These are phyloP conservation scores for Octodonta nipae DNA, from an alignment of 2,888 invertebrate genomes.

Conservation along the genomic window DNA sequence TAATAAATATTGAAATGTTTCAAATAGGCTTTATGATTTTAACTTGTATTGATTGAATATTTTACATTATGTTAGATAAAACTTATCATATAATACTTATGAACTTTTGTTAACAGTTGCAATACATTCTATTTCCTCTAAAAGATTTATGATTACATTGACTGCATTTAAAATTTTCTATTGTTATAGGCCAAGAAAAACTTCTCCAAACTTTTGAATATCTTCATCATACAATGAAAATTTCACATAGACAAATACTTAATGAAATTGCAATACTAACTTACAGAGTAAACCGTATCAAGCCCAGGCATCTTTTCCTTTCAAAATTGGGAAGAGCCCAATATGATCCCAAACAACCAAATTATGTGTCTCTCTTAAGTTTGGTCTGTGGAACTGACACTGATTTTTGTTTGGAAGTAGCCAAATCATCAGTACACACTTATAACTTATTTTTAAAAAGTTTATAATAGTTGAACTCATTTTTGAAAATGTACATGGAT, in stretches of 20 bases:
- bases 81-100: too few species aligned
- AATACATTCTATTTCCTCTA: too few species aligned
- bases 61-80: too few species aligned
- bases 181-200: conserved; percentile 48
- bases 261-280: conserved; percentile 54
- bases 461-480: too few species aligned
- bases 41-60: too few species aligned
- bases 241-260: conserved; percentile 56
- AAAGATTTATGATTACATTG: too few species aligned
- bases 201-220: conserved; percentile 63
- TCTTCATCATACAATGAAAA: conserved; percentile 64
- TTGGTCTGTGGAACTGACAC: conserved; percentile 58
- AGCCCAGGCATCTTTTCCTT: conserved; percentile 70
- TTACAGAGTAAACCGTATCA: conserved; percentile 51
- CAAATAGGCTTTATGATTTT: too few species aligned
- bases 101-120: too few species aligned
- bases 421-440: conserved; percentile 60
- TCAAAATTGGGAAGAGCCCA: conserved; percentile 61
- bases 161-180: too few species aligned
- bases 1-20: too few species aligned
- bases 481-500: too few species aligned
- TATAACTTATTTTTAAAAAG: conserved; percentile 78
- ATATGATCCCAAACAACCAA: conserved; percentile 65
- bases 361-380: conserved; percentile 61
- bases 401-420: conserved; percentile 66